Evolutionary conservation across 2,113 vertebrate genomes (phyloP), one percentile per base, ranked within the genome.

Genomic region (Microcebus murinus): DNA sequence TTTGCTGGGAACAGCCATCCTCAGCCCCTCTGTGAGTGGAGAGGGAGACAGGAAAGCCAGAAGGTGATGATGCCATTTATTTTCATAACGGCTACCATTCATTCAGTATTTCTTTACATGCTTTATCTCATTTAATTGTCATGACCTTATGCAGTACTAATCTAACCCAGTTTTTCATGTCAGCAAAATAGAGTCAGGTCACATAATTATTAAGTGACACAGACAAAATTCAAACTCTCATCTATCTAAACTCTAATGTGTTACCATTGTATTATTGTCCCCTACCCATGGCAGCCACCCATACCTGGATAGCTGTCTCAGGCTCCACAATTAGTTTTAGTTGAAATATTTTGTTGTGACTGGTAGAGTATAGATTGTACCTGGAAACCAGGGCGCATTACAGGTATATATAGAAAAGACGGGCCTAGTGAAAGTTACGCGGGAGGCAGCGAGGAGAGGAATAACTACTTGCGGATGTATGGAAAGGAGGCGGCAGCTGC

Each of bases 401-500:
- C 73, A 68, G 31, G 4, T 48, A 36, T 36, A 10, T 27, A 12
- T 1, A 55, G 59, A 57, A 67, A 48, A 70, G 42, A 42, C 27
- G 27, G 27, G 39, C 10, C 0, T 0, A 5, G 27, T 65, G 68
- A 13, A 4, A 29, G 59, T 39, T n/a, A 4, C 0, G 0, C 29
- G 21, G 76, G 27, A 73, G 70, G 91, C 34, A 27, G 3, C 0
- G 0, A 36, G 36, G n/a, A 42, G 0, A 7, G 27, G 31, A 27
- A 12, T 42, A 2, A 20, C 8, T 42, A 13, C 10, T 20, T 1
- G 23, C 12, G 27, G 36, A 3, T 12, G 2, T 45, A 2, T 39
- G 27, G n/a, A 23, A 9, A 71, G 31, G 23, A 29, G 39, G 1
- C 1, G 20, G 39, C 20, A 48, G 31, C 2, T 9, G 4, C 1